These are phyloP conservation scores for Urosaurus nigricauda DNA, from an alignment of 2,797 vertebrate species.

Conservation along the genomic window DNA sequence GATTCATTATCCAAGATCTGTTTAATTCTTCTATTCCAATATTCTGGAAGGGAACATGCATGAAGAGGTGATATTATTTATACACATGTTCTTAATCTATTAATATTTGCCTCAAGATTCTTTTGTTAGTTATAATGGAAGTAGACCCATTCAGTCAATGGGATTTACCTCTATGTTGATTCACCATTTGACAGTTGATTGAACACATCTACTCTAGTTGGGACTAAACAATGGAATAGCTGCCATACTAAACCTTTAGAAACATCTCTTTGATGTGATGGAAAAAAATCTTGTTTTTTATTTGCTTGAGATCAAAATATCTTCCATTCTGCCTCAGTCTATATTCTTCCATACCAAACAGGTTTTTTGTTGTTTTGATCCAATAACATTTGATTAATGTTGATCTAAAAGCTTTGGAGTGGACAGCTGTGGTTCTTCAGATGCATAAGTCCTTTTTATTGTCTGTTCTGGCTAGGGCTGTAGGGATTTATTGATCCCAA, in stretches of 20 bases:
- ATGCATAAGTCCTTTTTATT: background rate
- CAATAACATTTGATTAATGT: background rate
- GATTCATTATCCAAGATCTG: background rate
- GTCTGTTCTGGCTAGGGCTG: background rate
- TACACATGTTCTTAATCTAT: background rate
- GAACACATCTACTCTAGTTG: no score
- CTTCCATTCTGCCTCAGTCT: background rate
- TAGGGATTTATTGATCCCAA: background rate
- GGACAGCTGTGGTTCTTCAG: background rate
- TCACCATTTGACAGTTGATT: no score
- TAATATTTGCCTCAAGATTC: no score
- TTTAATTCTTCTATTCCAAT: background rate
- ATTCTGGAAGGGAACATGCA: background rate
- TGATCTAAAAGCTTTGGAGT: background rate
- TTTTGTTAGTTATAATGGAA: no score
- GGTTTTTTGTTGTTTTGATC: no score
- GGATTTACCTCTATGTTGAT: no score
- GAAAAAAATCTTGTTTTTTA: background rate
- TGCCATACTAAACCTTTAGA: background rate
- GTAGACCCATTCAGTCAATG: no score
- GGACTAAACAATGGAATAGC: background rate
- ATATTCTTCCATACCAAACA: no score
- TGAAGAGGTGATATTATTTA: background rate
- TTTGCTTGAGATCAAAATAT: background rate
- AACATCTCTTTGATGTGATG: background rate